A percentile compares a stretch with the other conserved stretches of the same genome.
These are phyloP conservation scores for Scaptomyza cyrtandrae DNA, from an alignment of 2,888 invertebrate genomes.

Conservation along the genomic window DNA sequence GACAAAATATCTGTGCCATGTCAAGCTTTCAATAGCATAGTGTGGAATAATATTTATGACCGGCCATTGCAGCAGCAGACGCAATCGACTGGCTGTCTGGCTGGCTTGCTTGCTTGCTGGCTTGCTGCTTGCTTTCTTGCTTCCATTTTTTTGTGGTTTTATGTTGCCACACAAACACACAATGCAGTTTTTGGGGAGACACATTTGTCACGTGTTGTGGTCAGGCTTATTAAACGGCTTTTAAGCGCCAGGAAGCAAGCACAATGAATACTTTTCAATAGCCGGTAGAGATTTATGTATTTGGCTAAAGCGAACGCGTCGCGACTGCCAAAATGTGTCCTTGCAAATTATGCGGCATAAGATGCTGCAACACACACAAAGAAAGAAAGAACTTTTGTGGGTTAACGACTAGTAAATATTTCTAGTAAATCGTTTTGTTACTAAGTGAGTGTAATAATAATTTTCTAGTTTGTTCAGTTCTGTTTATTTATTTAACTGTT, in stretches of 20 bases:
- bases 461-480: not conserved
- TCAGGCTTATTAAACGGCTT: slow-evolving; percentile 74
- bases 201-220: slow-evolving; percentile 72
- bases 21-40: slow-evolving; percentile 63
- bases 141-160: slow-evolving; percentile 9
- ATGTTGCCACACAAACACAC: slow-evolving; percentile 13
- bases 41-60: slow-evolving; percentile 56
- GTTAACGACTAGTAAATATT: not conserved
- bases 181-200: slow-evolving; percentile 53
- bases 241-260: slow-evolving; percentile 60
- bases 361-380: slow-evolving; percentile 9
- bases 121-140: not conserved
- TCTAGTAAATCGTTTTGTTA: not conserved
- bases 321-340: slow-evolving; percentile 21
- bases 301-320: slow-evolving; percentile 23
- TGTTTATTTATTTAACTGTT: not conserved
- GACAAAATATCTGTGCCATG: slow-evolving; percentile 72
- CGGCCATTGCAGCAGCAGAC: slow-evolving; percentile 62
- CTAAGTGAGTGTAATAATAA: not conserved
- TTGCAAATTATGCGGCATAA: slow-evolving; percentile 57
- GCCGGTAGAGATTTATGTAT: slow-evolving; percentile 64
- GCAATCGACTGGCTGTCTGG: slow-evolving; percentile 19
- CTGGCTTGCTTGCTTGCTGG: not conserved
- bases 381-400: not conserved
- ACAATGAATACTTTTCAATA: slow-evolving; percentile 59